Percentiles rank a stretch among this genome's conserved stretches.
phyloP scores from a whole-genome alignment of 2,797 vertebrate species.

The Trachurus trachurus region DNA sequence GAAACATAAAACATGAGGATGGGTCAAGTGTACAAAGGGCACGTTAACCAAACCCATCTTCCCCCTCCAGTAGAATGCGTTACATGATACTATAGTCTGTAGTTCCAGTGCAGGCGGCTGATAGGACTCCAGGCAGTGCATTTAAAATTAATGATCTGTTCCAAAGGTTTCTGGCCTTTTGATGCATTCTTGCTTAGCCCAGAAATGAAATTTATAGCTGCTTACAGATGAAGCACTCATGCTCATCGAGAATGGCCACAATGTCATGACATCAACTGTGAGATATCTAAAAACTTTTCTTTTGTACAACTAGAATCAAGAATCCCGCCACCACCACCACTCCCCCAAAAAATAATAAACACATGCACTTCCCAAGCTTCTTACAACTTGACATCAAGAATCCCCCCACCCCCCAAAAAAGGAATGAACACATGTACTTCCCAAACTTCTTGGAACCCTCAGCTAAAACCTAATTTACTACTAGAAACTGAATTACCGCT shows the following conservation, averaged over 20 bases:
- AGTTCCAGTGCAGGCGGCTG: constrained; percentile 57
- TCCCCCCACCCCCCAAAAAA: background rate
- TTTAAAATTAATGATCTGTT: constrained; percentile 79
- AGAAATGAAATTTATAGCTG: constrained; percentile 69
- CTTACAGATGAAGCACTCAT: constrained; percentile 50
- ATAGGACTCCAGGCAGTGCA: constrained; percentile 60
- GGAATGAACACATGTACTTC: constrained; percentile 18
- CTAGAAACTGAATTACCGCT: constrained; percentile 55
- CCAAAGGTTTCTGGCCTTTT: constrained; percentile 70
- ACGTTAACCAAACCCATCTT: constrained; percentile 32
- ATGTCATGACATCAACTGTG: constrained; percentile 64
- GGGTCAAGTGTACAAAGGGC: constrained; percentile 29
- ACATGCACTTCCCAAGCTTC: background rate
- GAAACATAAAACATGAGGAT: constrained; percentile 12
- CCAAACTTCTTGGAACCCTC: constrained; percentile 32
- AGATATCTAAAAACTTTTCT: constrained; percentile 53
- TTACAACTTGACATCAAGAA: constrained; percentile 37
- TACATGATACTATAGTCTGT: constrained; percentile 42
- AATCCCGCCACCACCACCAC: too few relatives aligned
- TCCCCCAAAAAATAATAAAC: too few relatives aligned
- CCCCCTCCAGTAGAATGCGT: constrained; percentile 11
- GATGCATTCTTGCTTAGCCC: constrained; percentile 60
- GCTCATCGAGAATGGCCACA: constrained; percentile 57
- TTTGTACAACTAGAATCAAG: too few relatives aligned
- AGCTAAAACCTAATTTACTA: constrained; percentile 40